These are phyloP conservation scores for Prosopocoilus inquinatus DNA, from an alignment of 2,888 invertebrate genomes.

Conservation along the genomic window DNA sequence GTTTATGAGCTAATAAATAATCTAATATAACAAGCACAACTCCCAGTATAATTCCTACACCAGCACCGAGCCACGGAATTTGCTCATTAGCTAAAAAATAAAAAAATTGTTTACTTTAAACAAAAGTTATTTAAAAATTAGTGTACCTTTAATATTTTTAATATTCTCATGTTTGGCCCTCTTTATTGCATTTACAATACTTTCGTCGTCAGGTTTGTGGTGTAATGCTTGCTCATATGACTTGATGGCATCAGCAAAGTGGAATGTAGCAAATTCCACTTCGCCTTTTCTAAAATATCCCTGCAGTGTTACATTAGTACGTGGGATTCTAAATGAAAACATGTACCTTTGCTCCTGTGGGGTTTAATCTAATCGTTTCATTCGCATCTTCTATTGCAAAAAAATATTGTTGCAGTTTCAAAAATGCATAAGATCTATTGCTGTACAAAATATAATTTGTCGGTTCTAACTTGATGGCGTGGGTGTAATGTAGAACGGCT, in stretches of 20 bases:
- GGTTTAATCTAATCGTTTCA: conserved; percentile 70
- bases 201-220: conserved; percentile 65
- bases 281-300: conserved; percentile 73
- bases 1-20: conserved; percentile 63
- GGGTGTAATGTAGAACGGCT: conserved; percentile 76
- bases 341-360: conserved; percentile 74
- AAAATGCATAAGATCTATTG: conserved; percentile 77
- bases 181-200: conserved; percentile 62
- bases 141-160: conserved; percentile 38
- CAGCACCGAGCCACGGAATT: conserved; percentile 73
- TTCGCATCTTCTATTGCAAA: conserved; percentile 76
- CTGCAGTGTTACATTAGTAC: conserved; percentile 43
- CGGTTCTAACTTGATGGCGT: conserved; percentile 72
- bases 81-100: conserved; percentile 63
- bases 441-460: conserved; percentile 71
- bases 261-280: conserved; percentile 66
- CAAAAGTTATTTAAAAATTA: conserved; percentile 3
- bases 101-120: conserved; percentile 15
- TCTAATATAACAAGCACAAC: conserved; percentile 69
- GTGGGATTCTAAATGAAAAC: conserved; percentile 4
- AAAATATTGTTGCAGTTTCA: conserved; percentile 74
- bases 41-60: conserved; percentile 68
- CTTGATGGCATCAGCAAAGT: conserved; percentile 65
- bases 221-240: conserved; percentile 68
- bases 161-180: conserved; percentile 51